A percentile compares a stretch with the other conserved stretches of the same genome.
These are phyloP conservation scores for Hippocampus guttulatus DNA, from an alignment of 2,113 vertebrate species.

Conservation along the genomic window DNA sequence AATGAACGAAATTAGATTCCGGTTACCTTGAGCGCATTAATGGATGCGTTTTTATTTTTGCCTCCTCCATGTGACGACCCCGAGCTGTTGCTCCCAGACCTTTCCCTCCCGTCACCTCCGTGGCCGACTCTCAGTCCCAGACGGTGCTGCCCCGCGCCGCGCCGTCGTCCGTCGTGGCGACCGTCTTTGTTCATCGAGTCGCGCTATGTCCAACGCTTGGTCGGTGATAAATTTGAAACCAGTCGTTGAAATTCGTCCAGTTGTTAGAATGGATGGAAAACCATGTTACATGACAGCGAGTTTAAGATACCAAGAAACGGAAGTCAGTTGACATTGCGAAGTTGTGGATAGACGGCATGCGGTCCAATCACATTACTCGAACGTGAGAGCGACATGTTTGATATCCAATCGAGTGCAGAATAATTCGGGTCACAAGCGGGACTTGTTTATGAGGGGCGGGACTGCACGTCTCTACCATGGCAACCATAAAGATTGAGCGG, in stretches of 20 bases:
- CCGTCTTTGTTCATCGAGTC: slow-evolving; percentile 75
- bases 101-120: slow-evolving; percentile 73
- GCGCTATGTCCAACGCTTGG: slow-evolving; percentile 2
- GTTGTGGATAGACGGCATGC: slow-evolving; percentile 14
- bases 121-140: slow-evolving; percentile 64
- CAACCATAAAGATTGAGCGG: slow-evolving; percentile 54
- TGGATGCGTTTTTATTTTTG: slow-evolving; percentile 67
- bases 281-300: slow-evolving; percentile 49
- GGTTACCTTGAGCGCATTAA: slow-evolving; percentile 65
- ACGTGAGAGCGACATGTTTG: background rate
- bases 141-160: slow-evolving; percentile 72
- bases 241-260: slow-evolving; percentile 3
- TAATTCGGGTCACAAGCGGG: slow-evolving; percentile 31
- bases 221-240: background rate
- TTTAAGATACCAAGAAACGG: slow-evolving; percentile 47
- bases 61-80: slow-evolving; percentile 78
- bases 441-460: slow-evolving; percentile 18
- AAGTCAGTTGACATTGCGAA: slow-evolving; percentile 34
- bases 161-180: slow-evolving; percentile 72
- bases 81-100: slow-evolving; percentile 78
- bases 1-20: background rate
- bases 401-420: slow-evolving; percentile 35
- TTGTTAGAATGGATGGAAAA: slow-evolving; percentile 40
- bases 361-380: slow-evolving; percentile 39
- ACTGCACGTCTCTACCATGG: slow-evolving; percentile 55